Conservation (phyloP, 2,888 invertebrate species). For the Xestobium rufovillosum region DNA sequence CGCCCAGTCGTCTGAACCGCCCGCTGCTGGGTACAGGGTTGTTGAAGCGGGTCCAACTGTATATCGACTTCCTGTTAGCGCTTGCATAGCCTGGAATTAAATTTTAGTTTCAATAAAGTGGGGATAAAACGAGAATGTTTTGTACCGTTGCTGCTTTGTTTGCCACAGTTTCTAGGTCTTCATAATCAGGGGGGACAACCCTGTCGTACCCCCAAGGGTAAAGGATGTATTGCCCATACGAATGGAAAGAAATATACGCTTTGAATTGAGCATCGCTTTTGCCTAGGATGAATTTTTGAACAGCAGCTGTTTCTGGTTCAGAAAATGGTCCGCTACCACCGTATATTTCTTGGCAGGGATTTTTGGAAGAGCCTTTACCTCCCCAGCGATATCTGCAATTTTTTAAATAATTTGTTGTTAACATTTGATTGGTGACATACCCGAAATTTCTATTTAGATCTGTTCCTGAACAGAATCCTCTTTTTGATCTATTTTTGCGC, state of each 20-base stretch:
- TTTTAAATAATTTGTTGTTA: too few relatives aligned
- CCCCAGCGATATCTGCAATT: slow-evolving; percentile 72
- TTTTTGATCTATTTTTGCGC: slow-evolving; percentile 65
- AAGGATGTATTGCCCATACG: slow-evolving; percentile 77
- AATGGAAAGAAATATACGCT: slow-evolving; percentile 73
- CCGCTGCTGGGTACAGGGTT: slow-evolving; percentile 72
- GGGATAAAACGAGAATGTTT: slow-evolving; percentile 6
- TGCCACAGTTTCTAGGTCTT: slow-evolving; percentile 63
- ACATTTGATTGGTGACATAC: slow-evolving; percentile 33
- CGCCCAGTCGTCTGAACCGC: slow-evolving; percentile 88
- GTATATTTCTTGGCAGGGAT: slow-evolving; percentile 76
- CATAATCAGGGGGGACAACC: slow-evolving; percentile 60
- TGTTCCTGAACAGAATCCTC: slow-evolving; percentile 60
- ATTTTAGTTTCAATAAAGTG: neutral
- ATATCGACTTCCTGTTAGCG: slow-evolving; percentile 55
- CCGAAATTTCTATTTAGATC: slow-evolving; percentile 86
- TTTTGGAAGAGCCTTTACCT: slow-evolving; percentile 72
- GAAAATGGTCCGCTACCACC: slow-evolving; percentile 75
- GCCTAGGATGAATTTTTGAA: slow-evolving; percentile 47
- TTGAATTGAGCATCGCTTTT: slow-evolving; percentile 49
- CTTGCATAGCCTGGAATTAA: slow-evolving; percentile 51
- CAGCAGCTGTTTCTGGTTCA: slow-evolving; percentile 75
- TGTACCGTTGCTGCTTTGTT: slow-evolving; percentile 59
- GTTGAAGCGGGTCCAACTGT: slow-evolving; percentile 70
- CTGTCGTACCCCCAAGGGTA: slow-evolving; percentile 83